Conservation (phyloP, 2,888 invertebrate genomes). For the Apantesis nais region DNA sequence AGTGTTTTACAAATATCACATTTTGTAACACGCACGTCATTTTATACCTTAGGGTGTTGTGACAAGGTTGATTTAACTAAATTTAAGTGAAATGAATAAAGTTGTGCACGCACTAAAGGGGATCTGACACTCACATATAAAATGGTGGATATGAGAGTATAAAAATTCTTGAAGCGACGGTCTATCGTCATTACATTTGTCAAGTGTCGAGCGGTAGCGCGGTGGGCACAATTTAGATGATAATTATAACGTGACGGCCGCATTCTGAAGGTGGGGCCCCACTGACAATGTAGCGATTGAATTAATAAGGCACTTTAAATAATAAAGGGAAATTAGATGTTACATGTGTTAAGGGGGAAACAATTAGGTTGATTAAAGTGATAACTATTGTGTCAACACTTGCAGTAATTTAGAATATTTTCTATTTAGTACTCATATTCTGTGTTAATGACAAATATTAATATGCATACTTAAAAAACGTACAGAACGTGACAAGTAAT, state of each 20-base stretch:
- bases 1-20: conserved; percentile 41
- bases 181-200: conserved; percentile 83
- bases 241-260: conserved; percentile 76
- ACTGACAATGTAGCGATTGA: conserved; percentile 21
- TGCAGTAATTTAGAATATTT: not conserved
- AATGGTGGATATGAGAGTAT: conserved; percentile 83
- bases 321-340: conserved; percentile 10
- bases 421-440: not conserved
- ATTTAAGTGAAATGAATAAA: conserved; percentile 37
- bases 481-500: not conserved
- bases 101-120: conserved; percentile 63
- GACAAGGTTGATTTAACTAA: conserved; percentile 23
- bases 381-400: not conserved
- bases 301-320: conserved; percentile 13
- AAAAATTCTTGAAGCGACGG: conserved; percentile 82
- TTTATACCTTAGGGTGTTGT: conserved; percentile 33
- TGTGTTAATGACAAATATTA: not conserved
- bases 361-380: conserved; percentile 10
- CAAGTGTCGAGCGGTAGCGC: conserved; percentile 81
- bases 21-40: conserved; percentile 23
- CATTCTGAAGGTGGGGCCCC: conserved; percentile 39
- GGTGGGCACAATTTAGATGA: conserved; percentile 82
- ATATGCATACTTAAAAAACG: too few relatives aligned
- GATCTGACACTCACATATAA: conserved; percentile 79
- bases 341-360: conserved; percentile 5